A percentile compares a stretch with the other conserved stretches of the same genome.
Conservation (phyloP, 2,797 vertebrate species). For the Tragelaphus oryx region DNA sequence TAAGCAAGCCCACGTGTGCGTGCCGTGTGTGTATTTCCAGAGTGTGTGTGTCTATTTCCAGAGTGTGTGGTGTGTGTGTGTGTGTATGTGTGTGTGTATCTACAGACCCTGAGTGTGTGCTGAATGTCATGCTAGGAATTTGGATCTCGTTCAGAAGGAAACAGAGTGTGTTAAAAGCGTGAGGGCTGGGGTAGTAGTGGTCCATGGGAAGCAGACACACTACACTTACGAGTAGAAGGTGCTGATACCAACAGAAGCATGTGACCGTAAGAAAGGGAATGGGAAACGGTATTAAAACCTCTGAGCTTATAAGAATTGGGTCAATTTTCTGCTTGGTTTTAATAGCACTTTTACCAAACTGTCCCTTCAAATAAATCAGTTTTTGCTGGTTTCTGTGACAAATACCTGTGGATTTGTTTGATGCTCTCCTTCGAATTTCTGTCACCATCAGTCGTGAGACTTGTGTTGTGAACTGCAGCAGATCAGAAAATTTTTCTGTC, state of each 20-base stretch:
- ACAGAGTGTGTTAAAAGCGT: background rate
- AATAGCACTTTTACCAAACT: background rate
- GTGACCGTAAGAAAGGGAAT: background rate
- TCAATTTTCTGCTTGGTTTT: background rate
- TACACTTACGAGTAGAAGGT: background rate
- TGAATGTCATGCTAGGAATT: background rate
- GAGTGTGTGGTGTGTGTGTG: background rate
- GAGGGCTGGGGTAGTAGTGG: fast-evolving
- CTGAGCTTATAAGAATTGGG: background rate
- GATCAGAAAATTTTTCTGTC: constrained; percentile 98
- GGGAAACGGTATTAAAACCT: background rate
- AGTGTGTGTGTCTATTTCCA: background rate
- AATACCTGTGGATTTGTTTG: constrained; percentile 98
- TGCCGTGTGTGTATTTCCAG: fast-evolving
- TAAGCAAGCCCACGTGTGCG: fast-evolving
- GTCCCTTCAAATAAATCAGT: background rate
- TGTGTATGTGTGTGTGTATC: too few relatives aligned
- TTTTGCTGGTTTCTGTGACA: background rate
- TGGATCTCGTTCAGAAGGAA: background rate
- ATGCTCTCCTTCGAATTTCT: constrained; percentile 96
- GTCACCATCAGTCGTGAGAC: constrained; percentile 99
- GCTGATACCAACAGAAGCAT: background rate
- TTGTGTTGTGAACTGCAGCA: constrained; percentile 99
- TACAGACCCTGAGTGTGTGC: background rate
- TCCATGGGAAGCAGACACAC: background rate